Base-by-base conservation (phyloP, 2,113 vertebrate genomes). In the Platichthys stellatus region DNA sequence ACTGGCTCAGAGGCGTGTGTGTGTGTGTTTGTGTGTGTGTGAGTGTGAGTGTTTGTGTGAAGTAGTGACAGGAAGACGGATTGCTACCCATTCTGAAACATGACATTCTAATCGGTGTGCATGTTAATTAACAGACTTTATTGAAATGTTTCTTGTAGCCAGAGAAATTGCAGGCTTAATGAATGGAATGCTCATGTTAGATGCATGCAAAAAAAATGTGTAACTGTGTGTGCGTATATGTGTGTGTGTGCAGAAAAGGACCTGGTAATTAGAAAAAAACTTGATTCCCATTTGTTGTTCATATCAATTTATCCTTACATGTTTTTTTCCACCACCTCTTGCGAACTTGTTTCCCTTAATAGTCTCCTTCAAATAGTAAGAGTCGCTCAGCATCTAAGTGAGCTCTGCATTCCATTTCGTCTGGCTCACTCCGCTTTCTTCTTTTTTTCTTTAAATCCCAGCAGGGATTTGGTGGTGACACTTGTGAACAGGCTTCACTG, bases 81-180 rank as follows among this genome's bases (percentile, higher is more conserved):
- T 94, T 92, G 85, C 81, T 83, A 81, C 82, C 84, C 88, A 82
- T 93, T 92, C 87, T 85, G 84, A 86, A 92, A 93, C 90, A 93
- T 93, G 93, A 93, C 92, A 91, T 91, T 91, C 89, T 92, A 92
- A 94, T 94, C 79, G 85, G 76, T 87, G 58, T 78, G 86, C 88
- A 87, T 94, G 92, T 92, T 93, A 93, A 94, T 94, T 93, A 93
- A 93, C 80, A 87, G 78, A 82, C 87, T 92, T 90, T 91, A 93
- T 93, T 92, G 90, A 93, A 92, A 92, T 86, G 85, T 91, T 91
- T 89, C 83, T 89, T 82, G 87, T 81, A 83, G 81, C 66, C 23
- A 20, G 63, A 81, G 86, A 92, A 85, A 87, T 86, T 84, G 88
- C 82, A 88, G 74, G 73, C 81, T 85, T 92, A 92, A 91, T 92